Evolutionary conservation across 2,797 vertebrate genomes (phyloP).

Genomic region (Siniperca obscura): DNA sequence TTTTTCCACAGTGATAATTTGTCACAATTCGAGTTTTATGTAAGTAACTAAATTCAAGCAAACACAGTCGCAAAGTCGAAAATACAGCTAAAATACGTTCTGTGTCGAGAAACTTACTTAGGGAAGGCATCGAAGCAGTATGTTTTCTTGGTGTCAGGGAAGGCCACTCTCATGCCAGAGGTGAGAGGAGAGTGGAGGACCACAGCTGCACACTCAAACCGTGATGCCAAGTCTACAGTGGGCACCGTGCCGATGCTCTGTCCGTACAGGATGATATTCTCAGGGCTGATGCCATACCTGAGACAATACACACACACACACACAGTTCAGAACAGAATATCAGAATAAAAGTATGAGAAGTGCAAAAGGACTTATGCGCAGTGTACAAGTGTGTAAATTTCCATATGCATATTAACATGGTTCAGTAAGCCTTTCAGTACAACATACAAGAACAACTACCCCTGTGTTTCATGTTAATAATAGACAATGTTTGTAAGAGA

Average conservation of each 20-base stretch:
- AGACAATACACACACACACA: slow-evolving; percentile 18
- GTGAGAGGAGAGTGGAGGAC: slow-evolving; percentile 97
- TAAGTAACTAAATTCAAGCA: background rate
- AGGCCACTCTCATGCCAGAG: slow-evolving; percentile 98
- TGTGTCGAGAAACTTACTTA: slow-evolving; percentile 86
- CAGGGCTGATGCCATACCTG: slow-evolving; percentile 97
- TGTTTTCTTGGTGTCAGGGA: slow-evolving; percentile 98
- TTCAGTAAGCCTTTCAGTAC: background rate
- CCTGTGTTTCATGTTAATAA: slow-evolving; percentile 11
- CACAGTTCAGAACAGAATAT: slow-evolving; percentile 1
- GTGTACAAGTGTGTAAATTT: background rate
- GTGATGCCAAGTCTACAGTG: slow-evolving; percentile 95
- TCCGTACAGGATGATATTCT: slow-evolving; percentile 97
- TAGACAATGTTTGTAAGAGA: background rate
- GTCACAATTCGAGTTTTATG: background rate
- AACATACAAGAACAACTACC: background rate
- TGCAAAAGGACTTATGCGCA: background rate
- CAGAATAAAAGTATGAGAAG: background rate
- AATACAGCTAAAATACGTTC: background rate
- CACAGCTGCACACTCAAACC: slow-evolving; percentile 97
- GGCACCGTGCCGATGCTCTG: slow-evolving; percentile 98
- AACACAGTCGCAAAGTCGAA: background rate
- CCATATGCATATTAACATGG: background rate
- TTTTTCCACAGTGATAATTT: background rate
- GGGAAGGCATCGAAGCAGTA: slow-evolving; percentile 99